Evolutionary conservation across 35 echinoderm and acorn worm genomes (phyloP).

Genomic region (Apostichopus japonicus): DNA sequence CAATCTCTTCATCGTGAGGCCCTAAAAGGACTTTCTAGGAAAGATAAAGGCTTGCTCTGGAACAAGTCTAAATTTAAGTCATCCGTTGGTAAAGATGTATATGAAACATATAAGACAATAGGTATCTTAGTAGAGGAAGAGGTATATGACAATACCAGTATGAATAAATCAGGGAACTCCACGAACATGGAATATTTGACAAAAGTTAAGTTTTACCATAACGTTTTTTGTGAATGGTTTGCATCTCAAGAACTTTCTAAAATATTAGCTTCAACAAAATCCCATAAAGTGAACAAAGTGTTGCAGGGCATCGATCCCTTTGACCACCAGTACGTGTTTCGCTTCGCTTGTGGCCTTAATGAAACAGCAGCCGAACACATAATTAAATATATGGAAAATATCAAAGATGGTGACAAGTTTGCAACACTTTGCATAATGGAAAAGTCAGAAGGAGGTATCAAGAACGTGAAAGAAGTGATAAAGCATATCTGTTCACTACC

Average conservation of each 20-base stretch:
- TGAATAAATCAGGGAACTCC: neutral
- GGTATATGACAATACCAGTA: neutral
- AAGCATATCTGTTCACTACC: neutral
- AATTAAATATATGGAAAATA: neutral
- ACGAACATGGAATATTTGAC: no score
- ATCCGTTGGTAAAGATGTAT: neutral
- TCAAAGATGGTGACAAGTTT: neutral
- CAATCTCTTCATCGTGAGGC: neutral
- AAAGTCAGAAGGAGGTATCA: neutral
- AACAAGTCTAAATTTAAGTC: neutral
- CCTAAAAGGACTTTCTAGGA: neutral
- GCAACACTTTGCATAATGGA: constrained; percentile 5
- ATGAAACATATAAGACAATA: neutral
- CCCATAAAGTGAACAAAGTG: neutral
- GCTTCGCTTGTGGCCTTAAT: neutral
- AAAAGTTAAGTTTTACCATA: neutral
- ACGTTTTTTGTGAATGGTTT: neutral
- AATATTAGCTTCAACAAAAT: neutral
- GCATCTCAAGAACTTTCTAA: neutral
- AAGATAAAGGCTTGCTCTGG: constrained; percentile 1
- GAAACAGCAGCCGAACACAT: neutral
- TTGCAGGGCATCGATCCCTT: neutral
- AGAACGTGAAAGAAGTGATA: neutral
- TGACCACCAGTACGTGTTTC: neutral
- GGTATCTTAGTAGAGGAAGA: constrained; percentile 32